These are phyloP conservation scores for Drosophila yakuba DNA, from an alignment of 1,140 invertebrate species.

Conservation along the genomic window DNA sequence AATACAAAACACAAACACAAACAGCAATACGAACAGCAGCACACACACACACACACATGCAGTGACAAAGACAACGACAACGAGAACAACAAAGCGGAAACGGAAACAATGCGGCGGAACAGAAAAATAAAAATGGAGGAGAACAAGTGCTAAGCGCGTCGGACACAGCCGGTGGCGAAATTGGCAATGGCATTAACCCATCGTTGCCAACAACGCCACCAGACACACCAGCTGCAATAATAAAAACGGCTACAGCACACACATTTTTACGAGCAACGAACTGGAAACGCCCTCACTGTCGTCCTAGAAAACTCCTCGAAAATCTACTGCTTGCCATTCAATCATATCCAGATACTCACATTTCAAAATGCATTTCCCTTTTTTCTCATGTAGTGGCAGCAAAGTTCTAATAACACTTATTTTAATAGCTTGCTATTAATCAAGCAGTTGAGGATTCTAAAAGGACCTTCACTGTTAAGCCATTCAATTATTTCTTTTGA, in stretches of 20 bases:
- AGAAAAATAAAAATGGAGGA: not conserved
- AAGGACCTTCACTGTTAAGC: too few species aligned
- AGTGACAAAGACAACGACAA: too few species aligned
- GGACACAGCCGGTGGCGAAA: conserved; percentile 35
- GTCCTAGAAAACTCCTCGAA: not conserved
- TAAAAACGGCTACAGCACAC: conserved; percentile 22
- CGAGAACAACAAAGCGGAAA: conserved; percentile 4
- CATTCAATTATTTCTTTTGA: too few species aligned
- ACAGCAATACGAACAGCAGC: not conserved
- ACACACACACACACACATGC: not conserved
- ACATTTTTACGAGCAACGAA: conserved; percentile 11
- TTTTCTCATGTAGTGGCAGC: not conserved
- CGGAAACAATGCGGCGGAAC: conserved; percentile 24
- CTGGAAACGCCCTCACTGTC: not conserved
- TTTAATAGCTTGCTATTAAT: too few species aligned
- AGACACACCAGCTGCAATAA: conserved; percentile 26
- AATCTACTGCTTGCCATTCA: not conserved
- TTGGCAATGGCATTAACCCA: conserved; percentile 67
- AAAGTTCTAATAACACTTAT: not conserved
- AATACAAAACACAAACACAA: conserved; percentile 1
- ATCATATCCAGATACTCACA: not conserved
- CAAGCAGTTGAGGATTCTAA: too few species aligned
- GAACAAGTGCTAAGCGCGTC: conserved; percentile 34
- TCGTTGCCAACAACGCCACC: conserved; percentile 11
- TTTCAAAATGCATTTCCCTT: not conserved